Evolutionary conservation across 2,888 invertebrate genomes (phyloP).

Genomic region (Nesidiocoris tenuis): DNA sequence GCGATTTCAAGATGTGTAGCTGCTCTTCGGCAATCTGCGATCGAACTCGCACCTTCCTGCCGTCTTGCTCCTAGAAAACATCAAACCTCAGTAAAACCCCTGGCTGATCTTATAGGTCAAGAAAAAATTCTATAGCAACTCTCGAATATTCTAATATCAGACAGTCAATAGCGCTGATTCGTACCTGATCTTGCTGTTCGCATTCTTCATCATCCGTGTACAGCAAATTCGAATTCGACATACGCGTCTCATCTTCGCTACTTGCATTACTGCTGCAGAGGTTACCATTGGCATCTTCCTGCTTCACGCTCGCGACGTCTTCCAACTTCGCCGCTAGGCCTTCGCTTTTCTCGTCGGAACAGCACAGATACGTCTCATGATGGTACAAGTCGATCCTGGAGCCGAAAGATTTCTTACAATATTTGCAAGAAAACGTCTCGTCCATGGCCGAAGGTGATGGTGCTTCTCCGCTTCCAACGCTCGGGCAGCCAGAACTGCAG

Average conservation of each 20-base stretch:
- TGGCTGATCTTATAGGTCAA: too few species aligned
- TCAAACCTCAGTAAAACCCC: neutral
- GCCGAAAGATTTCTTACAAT: slow-evolving; percentile 51
- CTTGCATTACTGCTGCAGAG: slow-evolving; percentile 49
- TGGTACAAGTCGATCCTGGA: slow-evolving; percentile 62
- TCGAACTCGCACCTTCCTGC: slow-evolving; percentile 75
- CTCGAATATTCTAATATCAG: too few species aligned
- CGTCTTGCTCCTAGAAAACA: slow-evolving; percentile 50
- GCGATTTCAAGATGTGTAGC: slow-evolving; percentile 80
- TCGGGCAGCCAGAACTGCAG: slow-evolving; percentile 51
- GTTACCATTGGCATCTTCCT: slow-evolving; percentile 59
- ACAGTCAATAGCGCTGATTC: too few species aligned
- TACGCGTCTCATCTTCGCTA: slow-evolving; percentile 50
- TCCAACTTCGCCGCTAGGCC: slow-evolving; percentile 68
- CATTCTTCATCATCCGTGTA: slow-evolving; percentile 53
- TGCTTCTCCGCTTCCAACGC: slow-evolving; percentile 48
- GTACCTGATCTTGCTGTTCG: slow-evolving; percentile 38
- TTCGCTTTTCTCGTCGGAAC: slow-evolving; percentile 55
- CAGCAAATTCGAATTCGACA: slow-evolving; percentile 46
- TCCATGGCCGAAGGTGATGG: slow-evolving; percentile 47
- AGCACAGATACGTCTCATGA: slow-evolving; percentile 63
- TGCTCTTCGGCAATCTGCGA: slow-evolving; percentile 95
- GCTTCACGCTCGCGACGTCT: slow-evolving; percentile 61
- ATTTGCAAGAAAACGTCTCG: slow-evolving; percentile 47
- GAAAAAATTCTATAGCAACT: too few species aligned